Percentiles rank a stretch among this genome's conserved stretches.
Conservation (phyloP, 2,797 vertebrate species). For the Parauchenoglanis punctatus region DNA sequence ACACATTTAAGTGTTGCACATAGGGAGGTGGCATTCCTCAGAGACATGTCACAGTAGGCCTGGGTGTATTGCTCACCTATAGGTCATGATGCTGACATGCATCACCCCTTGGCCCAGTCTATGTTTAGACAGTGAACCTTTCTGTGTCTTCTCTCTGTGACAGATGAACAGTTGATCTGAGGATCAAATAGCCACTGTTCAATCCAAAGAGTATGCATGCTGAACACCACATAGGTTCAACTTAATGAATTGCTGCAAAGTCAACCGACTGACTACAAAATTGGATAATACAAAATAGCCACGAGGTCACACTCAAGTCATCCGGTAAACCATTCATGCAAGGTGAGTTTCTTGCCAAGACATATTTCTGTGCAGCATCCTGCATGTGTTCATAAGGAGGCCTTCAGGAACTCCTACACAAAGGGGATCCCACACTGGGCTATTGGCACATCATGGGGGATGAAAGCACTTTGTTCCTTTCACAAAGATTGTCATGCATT, state of each 20-base stretch:
- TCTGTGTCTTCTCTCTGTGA: neutral
- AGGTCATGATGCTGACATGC: neutral
- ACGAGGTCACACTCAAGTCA: neutral
- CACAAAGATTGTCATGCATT: neutral
- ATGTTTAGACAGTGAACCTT: neutral
- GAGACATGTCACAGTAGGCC: neutral
- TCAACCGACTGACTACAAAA: neutral
- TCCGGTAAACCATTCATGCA: neutral
- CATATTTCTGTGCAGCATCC: neutral
- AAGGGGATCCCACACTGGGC: neutral
- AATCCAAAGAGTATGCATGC: neutral
- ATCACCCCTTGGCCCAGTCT: neutral
- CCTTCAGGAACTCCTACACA: neutral
- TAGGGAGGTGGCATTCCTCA: neutral
- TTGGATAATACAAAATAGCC: neutral
- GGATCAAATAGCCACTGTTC: neutral
- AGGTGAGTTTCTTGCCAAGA: neutral
- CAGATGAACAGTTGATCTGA: neutral
- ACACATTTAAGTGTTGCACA: neutral
- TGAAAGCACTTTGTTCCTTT: neutral
- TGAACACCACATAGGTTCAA: neutral
- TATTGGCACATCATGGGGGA: neutral
- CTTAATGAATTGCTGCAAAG: neutral
- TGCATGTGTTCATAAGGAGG: neutral
- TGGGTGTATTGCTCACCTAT: neutral